These are phyloP conservation scores for Apamea epomidion DNA, from an alignment of 2,888 invertebrate genomes.

Conservation along the genomic window DNA sequence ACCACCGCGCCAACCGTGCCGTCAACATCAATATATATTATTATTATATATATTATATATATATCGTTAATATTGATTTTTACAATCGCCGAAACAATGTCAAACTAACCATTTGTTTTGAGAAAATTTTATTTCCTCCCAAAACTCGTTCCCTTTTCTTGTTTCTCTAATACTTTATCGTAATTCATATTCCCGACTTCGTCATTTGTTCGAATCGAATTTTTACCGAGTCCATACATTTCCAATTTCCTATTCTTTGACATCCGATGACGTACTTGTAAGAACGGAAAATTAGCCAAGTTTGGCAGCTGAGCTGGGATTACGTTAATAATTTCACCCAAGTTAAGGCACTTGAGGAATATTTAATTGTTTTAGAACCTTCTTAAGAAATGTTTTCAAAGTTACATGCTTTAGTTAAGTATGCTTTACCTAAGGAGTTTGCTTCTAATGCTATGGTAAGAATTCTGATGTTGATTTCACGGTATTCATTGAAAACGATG, in stretches of 20 bases:
- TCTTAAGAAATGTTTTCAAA: conserved; percentile 63
- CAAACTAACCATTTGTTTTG: conserved; percentile 21
- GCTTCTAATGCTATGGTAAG: conserved; percentile 37
- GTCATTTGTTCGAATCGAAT: conserved; percentile 35
- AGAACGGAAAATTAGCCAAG: conserved; percentile 60
- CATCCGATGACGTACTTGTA: conserved; percentile 41
- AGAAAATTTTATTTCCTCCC: background rate
- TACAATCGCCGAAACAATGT: conserved; percentile 2
- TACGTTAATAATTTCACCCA: conserved; percentile 67
- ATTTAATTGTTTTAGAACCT: conserved; percentile 67
- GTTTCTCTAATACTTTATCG: conserved; percentile 20
- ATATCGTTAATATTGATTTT: conserved; percentile 19
- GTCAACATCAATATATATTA: no score
- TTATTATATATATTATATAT: no score
- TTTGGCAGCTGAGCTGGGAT: conserved; percentile 60
- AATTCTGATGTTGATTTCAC: conserved; percentile 37
- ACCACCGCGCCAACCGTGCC: no score
- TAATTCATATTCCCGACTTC: conserved; percentile 27
- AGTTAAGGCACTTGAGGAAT: conserved; percentile 65
- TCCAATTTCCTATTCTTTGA: conserved; percentile 53
- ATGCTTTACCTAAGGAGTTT: conserved; percentile 48
- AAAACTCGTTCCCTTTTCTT: conserved; percentile 31
- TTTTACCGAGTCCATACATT: conserved; percentile 50
- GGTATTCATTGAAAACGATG: conserved; percentile 28
- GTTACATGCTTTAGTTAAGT: conserved; percentile 52